Evolutionary conservation across 2,113 vertebrate species (phyloP).

Genomic region (Saguinus midas): DNA sequence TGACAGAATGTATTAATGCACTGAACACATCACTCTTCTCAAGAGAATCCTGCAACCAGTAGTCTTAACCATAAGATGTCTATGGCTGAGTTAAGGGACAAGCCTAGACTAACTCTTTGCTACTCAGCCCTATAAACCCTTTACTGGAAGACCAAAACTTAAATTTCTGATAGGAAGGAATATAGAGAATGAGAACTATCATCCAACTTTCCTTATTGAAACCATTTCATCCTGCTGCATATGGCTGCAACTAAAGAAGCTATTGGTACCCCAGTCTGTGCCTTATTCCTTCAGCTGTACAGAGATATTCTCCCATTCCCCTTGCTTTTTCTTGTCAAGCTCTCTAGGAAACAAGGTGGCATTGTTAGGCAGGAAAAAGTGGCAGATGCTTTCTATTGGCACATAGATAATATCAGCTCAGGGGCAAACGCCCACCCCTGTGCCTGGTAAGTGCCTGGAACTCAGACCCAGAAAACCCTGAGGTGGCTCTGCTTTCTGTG

Average conservation of each 20-base stretch:
- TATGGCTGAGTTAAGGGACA: not conserved
- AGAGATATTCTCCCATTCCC: not conserved
- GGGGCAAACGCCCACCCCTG: not conserved
- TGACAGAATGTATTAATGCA: too few species aligned
- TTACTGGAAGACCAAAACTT: not conserved
- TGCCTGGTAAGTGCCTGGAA: not conserved
- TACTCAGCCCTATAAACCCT: not conserved
- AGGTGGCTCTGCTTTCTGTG: not conserved
- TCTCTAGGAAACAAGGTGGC: not conserved
- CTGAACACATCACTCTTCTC: not conserved
- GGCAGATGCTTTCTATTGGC: not conserved
- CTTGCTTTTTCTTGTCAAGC: constrained; percentile 5
- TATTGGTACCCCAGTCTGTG: not conserved
- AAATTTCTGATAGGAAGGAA: not conserved
- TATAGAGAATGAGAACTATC: not conserved
- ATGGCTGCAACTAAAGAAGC: not conserved
- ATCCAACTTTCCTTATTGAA: not conserved
- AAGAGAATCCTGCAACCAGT: constrained; percentile 18
- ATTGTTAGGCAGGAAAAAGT: not conserved
- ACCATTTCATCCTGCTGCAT: not conserved
- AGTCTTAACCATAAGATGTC: constrained; percentile 6
- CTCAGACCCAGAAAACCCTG: not conserved
- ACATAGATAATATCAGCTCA: not conserved
- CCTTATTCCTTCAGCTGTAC: not conserved
- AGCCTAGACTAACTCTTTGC: not conserved